A percentile compares a stretch with the other conserved stretches of the same genome.
Evolutionary conservation across 2,888 invertebrate species (phyloP).

Genomic region (Deroplatys truncata): DNA sequence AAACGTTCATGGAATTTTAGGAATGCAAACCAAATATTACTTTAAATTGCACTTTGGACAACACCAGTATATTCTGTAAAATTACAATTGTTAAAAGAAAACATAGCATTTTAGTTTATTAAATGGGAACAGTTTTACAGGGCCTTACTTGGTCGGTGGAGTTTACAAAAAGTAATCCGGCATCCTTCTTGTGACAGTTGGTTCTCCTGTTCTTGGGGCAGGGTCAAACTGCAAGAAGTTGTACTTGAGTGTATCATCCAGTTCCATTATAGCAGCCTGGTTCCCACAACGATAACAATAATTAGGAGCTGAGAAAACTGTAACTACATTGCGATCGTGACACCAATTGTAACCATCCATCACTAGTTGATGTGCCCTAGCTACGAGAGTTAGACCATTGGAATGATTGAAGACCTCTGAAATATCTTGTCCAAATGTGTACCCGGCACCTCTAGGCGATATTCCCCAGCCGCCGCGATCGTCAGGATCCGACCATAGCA

Average conservation of each 20-base stretch:
- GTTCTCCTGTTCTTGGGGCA: slow-evolving; percentile 59
- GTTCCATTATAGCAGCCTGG: slow-evolving; percentile 96
- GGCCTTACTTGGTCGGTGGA: not conserved
- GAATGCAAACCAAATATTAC: not conserved
- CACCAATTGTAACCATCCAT: slow-evolving; percentile 99
- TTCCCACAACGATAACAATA: slow-evolving; percentile 94
- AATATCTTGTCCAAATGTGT: slow-evolving; percentile 96
- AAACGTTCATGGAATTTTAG: not conserved
- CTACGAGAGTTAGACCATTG: slow-evolving; percentile 98
- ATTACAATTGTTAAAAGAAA: too few species aligned
- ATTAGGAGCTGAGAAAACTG: slow-evolving; percentile 99
- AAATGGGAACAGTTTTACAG: too few species aligned
- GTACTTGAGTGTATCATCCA: slow-evolving; percentile 94
- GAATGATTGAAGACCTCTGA: slow-evolving; percentile 95
- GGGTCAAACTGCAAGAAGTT: slow-evolving; percentile 99
- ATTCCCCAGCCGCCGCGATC: slow-evolving; percentile 93
- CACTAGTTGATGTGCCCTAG: slow-evolving; percentile 97
- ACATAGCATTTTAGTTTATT: too few species aligned
- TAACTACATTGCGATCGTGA: slow-evolving; percentile 97
- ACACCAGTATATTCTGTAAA: too few species aligned
- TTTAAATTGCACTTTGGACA: too few species aligned
- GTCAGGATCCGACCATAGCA: slow-evolving; percentile 62
- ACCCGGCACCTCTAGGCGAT: slow-evolving; percentile 97
- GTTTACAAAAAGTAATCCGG: not conserved
- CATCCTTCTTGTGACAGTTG: not conserved